Conservation (phyloP, 2,113 vertebrate species). For the Grus americana region DNA sequence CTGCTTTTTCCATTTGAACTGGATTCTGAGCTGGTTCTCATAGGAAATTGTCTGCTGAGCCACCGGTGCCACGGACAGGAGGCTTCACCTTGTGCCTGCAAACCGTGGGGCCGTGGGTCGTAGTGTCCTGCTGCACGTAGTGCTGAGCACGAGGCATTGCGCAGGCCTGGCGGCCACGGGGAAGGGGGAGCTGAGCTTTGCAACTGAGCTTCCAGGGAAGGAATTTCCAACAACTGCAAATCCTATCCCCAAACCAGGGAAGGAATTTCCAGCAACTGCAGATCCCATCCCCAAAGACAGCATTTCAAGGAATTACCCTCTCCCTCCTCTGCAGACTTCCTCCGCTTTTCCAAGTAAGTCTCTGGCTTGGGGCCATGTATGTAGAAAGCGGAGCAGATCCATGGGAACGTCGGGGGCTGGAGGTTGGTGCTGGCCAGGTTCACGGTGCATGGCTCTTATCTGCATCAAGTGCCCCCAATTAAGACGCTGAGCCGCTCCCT, state of each 20-base stretch:
- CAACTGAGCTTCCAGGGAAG: neutral
- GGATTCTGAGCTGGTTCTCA: neutral
- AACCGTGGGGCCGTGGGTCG: fast-evolving
- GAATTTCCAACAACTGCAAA: slow-evolving; percentile 31
- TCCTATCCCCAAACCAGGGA: slow-evolving; percentile 13
- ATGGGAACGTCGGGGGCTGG: slow-evolving; percentile 26
- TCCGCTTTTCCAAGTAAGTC: slow-evolving; percentile 51
- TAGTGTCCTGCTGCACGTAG: fast-evolving
- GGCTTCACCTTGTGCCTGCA: neutral
- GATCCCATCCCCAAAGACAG: slow-evolving; percentile 16
- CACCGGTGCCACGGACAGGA: fast-evolving
- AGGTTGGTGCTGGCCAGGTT: neutral
- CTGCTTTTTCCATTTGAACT: neutral
- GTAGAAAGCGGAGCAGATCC: slow-evolving; percentile 2
- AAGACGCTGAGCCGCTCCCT: neutral
- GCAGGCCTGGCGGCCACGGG: fast-evolving
- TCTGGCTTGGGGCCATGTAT: slow-evolving; percentile 9
- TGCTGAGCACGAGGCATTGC: fast-evolving
- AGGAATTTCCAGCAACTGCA: neutral
- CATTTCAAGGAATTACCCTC: slow-evolving; percentile 49
- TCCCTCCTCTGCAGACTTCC: slow-evolving; percentile 13
- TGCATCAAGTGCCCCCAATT: neutral
- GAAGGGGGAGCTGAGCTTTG: neutral
- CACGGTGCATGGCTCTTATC: neutral
- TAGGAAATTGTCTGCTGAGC: neutral